Conservation (phyloP, 2,888 invertebrate genomes). For the Tetragnatha montana region DNA sequence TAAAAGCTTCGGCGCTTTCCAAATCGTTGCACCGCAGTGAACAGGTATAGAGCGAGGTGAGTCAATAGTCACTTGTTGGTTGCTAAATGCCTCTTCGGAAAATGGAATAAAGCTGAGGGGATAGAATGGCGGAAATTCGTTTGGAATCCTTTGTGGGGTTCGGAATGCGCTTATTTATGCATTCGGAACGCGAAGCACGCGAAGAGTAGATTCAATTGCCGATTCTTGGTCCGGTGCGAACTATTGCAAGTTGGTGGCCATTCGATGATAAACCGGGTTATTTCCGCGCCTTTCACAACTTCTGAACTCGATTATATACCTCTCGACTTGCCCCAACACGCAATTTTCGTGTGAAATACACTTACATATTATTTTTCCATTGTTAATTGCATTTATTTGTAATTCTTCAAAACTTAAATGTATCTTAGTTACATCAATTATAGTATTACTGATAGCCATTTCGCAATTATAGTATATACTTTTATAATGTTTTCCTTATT, state of each 20-base stretch:
- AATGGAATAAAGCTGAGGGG: background rate
- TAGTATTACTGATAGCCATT: too few relatives aligned
- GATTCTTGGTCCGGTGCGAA: background rate
- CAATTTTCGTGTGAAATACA: background rate
- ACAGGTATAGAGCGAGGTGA: conserved; percentile 16
- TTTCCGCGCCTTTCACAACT: background rate
- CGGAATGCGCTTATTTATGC: background rate
- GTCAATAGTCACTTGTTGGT: conserved; percentile 5
- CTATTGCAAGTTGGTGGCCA: background rate
- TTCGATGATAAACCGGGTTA: background rate
- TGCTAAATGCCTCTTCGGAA: background rate
- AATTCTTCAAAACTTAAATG: too few relatives aligned
- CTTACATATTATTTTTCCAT: too few relatives aligned
- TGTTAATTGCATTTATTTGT: too few relatives aligned
- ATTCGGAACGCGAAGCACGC: background rate
- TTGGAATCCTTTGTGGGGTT: background rate
- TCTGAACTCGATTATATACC: background rate
- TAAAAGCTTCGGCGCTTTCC: conserved; percentile 5
- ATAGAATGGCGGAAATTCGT: background rate
- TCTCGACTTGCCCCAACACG: background rate
- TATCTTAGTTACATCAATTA: too few relatives aligned
- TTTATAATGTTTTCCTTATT: too few relatives aligned
- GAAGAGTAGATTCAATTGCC: background rate
- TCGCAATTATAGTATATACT: too few relatives aligned
- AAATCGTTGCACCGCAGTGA: conserved; percentile 14